Evolutionary conservation across 2,797 vertebrate genomes (phyloP), one percentile per base, ranked within the genome.

Genomic region (Molossus alvarezi): DNA sequence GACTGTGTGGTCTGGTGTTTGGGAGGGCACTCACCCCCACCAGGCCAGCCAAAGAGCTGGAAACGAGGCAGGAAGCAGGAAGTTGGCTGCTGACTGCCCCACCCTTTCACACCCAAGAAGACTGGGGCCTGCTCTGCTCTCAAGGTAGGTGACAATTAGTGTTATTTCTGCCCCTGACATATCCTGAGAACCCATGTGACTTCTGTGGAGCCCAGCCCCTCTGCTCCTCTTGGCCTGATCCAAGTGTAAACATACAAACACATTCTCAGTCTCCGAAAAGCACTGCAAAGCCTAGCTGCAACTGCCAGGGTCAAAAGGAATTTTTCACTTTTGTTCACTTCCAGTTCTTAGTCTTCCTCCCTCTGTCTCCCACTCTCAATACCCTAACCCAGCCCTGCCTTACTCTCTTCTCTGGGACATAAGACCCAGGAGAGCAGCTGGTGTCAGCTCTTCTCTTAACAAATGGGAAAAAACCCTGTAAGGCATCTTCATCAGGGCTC

Each of bases 1-100:
- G 83, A 92, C 82, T 71, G 91, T 93, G 88, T 91, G 79, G 90
- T 94, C 90, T 97, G 94, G 95, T 91, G 62, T 96, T 86, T 93
- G 89, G 71, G 85, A 71, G 60, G 75, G 80, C 29, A 33, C 72
- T 75, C 45, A 69, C 37, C 79, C 82, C 53, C n/a, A 51, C 51
- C 81, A 94, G 75, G 84, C 51, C 90, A 81, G 76, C 72, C 77
- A 29, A 14, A 13, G 1, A 83, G 71, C 45, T 87, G 60, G 82
- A 48, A 82, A 71, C 73, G 82, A 15, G 62, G 94, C 64, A 79
- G 33, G 29, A 65, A 29, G 29, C 5, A 2, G 58, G 48, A 72
- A n/a, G 51, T 0, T 37, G 53, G 88, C 41, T 0, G 1, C 71
- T 77, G 77, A 81, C 65, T 12, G 25, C 94, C 71, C 65, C 53